Conservation (phyloP, 1,140 invertebrate species). For the Manduca sexta region DNA sequence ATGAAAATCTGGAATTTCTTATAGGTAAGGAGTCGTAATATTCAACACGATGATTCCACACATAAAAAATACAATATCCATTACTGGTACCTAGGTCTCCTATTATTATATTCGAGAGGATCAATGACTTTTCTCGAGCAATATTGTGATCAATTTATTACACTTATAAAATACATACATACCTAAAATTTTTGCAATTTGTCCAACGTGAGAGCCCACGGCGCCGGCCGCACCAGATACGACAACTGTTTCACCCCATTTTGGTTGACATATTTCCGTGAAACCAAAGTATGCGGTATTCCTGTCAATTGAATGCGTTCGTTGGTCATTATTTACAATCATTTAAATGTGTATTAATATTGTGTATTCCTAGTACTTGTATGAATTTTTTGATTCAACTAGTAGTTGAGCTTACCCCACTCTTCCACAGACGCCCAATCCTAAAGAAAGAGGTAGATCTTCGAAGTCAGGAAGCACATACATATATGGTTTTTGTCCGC, state of each 20-base stretch:
- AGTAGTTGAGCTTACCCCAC: conserved; percentile 77
- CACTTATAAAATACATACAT: conserved; percentile 13
- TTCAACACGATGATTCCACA: too few relatives aligned
- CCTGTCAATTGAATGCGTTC: conserved; percentile 56
- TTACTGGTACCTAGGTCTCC: too few relatives aligned
- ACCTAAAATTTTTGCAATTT: conserved; percentile 81
- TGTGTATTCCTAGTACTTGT: background rate
- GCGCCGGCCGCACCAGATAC: conserved; percentile 79
- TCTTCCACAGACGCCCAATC: conserved; percentile 76
- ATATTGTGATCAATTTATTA: too few relatives aligned
- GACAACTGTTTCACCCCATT: conserved; percentile 79
- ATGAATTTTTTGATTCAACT: background rate
- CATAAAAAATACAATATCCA: too few relatives aligned
- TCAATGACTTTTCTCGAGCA: too few relatives aligned
- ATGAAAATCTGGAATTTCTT: too few relatives aligned
- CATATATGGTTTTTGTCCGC: conserved; percentile 24
- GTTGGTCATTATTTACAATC: background rate
- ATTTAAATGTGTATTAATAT: background rate
- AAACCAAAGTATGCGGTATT: conserved; percentile 84
- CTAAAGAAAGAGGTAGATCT: conserved; percentile 70
- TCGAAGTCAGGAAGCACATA: conserved; percentile 71
- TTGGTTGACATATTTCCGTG: conserved; percentile 79
- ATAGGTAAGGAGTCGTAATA: too few relatives aligned
- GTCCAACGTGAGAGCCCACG: conserved; percentile 81
- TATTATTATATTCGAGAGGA: too few relatives aligned